phyloP scores from a whole-genome alignment of 37 sponge, comb jelly and placozoan genomes.

The Cliona cf. orientalis region DNA sequence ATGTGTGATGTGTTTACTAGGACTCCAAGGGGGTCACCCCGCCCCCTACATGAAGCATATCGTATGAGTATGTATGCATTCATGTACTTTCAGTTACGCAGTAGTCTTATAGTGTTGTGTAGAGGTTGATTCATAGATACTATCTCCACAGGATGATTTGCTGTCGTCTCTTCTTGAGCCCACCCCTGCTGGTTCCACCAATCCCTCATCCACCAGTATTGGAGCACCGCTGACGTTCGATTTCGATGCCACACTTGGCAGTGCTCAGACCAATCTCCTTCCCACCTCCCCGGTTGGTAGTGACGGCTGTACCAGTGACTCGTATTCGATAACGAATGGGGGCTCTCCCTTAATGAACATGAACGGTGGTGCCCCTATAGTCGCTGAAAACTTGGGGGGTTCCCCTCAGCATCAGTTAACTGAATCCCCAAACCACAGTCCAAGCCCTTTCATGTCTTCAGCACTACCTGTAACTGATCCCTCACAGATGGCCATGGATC shows the following conservation, averaged over 20 bases:
- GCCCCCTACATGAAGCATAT: not conserved
- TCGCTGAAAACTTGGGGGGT: not conserved
- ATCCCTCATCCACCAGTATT: not conserved
- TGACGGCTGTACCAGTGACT: slow-evolving; percentile 32
- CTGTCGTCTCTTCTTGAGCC: slow-evolving; percentile 15
- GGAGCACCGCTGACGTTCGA: slow-evolving; percentile 1
- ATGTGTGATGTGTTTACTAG: too few species aligned
- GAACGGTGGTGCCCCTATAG: not conserved
- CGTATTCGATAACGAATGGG: not conserved
- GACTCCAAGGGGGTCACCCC: not conserved
- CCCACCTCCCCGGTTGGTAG: slow-evolving; percentile 37
- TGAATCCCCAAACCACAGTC: too few species aligned
- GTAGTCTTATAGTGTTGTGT: not conserved
- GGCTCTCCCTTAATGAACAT: too few species aligned
- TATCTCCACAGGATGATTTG: slow-evolving; percentile 12
- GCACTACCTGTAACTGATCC: too few species aligned
- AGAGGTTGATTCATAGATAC: not conserved
- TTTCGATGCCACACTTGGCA: not conserved
- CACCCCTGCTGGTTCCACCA: not conserved
- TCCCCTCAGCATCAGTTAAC: too few species aligned
- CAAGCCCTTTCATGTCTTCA: too few species aligned
- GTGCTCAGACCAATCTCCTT: not conserved
- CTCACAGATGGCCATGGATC: too few species aligned
- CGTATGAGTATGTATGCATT: not conserved
- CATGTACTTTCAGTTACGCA: not conserved